Evolutionary conservation across 2,113 vertebrate genomes (phyloP).

Genomic region (Indri indri): DNA sequence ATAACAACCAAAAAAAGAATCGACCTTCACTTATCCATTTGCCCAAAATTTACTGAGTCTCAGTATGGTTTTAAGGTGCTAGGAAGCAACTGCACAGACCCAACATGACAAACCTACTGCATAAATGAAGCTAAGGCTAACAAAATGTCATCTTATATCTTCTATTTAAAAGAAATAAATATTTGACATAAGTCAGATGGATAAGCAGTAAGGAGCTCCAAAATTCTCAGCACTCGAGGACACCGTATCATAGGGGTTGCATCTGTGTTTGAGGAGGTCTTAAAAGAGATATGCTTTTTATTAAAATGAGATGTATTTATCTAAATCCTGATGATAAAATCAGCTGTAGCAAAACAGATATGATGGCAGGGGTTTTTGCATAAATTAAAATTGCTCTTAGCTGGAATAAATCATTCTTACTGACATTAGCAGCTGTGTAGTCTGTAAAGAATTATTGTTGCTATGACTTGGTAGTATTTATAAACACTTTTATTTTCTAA

Average conservation of each 20-base stretch:
- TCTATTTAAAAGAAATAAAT: slow-evolving; percentile 27
- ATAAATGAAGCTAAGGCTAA: slow-evolving; percentile 13
- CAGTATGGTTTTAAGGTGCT: background rate
- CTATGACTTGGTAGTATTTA: slow-evolving; percentile 77
- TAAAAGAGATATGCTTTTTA: slow-evolving; percentile 19
- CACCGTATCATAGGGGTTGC: background rate
- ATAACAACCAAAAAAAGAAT: slow-evolving; percentile 19
- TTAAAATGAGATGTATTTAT: slow-evolving; percentile 33
- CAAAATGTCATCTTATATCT: background rate
- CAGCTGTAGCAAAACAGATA: slow-evolving; percentile 53
- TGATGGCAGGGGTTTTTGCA: slow-evolving; percentile 55
- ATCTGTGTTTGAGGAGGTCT: background rate
- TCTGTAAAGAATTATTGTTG: slow-evolving; percentile 76
- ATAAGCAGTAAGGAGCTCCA: background rate
- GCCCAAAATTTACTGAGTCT: background rate
- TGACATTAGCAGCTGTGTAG: slow-evolving; percentile 77
- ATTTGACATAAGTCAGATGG: slow-evolving; percentile 11
- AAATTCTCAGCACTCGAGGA: background rate
- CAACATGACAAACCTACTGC: background rate
- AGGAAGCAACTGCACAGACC: background rate
- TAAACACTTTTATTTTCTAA: slow-evolving; percentile 81
- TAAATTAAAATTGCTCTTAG: slow-evolving; percentile 73
- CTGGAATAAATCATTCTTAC: slow-evolving; percentile 71
- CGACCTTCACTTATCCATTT: slow-evolving; percentile 18
- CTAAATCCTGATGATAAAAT: slow-evolving; percentile 55